A percentile compares a stretch with the other conserved stretches of the same genome.
Evolutionary conservation across 2,888 invertebrate genomes (phyloP).

Genomic region (Polietes domitor): DNA sequence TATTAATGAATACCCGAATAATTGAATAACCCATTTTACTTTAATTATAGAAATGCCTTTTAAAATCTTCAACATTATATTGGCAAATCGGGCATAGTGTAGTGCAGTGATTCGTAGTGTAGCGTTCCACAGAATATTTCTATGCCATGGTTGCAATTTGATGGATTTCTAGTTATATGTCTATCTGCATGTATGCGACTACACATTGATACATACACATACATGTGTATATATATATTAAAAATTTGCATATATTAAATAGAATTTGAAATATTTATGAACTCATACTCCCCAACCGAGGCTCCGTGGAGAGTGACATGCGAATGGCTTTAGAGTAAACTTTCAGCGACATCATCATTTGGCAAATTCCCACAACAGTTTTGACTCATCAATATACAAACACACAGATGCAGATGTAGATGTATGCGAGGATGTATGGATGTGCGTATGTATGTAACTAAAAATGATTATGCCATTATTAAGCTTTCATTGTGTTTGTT

Average conservation of each 20-base stretch:
- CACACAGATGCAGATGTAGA: background rate
- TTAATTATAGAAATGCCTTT: no score
- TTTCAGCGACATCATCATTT: background rate
- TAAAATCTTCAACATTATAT: no score
- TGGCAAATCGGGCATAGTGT: no score
- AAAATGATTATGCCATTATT: background rate
- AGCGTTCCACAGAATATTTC: no score
- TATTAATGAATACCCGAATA: no score
- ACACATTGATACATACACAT: background rate
- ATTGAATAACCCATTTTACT: no score
- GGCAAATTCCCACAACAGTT: background rate
- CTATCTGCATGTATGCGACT: background rate
- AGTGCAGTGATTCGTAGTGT: no score
- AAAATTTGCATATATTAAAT: conserved; percentile 5
- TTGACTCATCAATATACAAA: background rate
- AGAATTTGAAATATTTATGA: background rate
- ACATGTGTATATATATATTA: background rate
- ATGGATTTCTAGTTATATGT: background rate
- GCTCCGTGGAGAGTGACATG: background rate
- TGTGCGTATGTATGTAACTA: background rate
- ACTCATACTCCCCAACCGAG: background rate
- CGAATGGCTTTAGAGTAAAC: background rate
- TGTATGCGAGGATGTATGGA: background rate
- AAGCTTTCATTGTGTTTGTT: conserved; percentile 5
- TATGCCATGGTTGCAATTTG: background rate